phyloP scores from a whole-genome alignment of 2,888 invertebrate genomes.

The Spisula solida region DNA sequence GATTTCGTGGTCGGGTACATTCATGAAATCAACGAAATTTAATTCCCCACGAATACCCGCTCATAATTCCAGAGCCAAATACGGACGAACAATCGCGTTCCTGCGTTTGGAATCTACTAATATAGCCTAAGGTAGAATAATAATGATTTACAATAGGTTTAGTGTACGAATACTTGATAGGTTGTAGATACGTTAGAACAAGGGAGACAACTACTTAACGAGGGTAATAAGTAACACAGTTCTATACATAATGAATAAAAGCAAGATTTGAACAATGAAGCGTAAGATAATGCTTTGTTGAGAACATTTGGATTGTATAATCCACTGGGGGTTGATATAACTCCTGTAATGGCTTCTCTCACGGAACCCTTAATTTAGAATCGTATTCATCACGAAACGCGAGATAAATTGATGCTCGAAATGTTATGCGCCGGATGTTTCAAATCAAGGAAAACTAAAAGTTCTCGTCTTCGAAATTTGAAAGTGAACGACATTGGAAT shows the following conservation, averaged over 20 bases:
- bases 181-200: not conserved
- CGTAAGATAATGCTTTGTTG: not conserved
- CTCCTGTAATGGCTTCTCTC: not conserved
- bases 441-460: not conserved
- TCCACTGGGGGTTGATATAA: not conserved
- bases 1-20: no score
- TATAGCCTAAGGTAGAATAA: no score
- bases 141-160: no score
- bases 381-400: not conserved
- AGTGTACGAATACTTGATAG: no score
- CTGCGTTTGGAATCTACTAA: no score
- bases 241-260: slow-evolving; percentile 10
- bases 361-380: not conserved
- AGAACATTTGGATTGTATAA: not conserved
- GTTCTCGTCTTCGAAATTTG: no score
- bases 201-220: not conserved
- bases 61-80: no score
- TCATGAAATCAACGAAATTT: no score
- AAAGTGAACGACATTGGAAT: not conserved
- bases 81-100: no score
- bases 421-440: not conserved
- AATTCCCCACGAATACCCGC: no score
- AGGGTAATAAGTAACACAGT: not conserved
- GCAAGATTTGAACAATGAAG: not conserved
- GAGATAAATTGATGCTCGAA: not conserved